phyloP scores from a whole-genome alignment of 2,113 vertebrate species.

The Gavia stellata region DNA sequence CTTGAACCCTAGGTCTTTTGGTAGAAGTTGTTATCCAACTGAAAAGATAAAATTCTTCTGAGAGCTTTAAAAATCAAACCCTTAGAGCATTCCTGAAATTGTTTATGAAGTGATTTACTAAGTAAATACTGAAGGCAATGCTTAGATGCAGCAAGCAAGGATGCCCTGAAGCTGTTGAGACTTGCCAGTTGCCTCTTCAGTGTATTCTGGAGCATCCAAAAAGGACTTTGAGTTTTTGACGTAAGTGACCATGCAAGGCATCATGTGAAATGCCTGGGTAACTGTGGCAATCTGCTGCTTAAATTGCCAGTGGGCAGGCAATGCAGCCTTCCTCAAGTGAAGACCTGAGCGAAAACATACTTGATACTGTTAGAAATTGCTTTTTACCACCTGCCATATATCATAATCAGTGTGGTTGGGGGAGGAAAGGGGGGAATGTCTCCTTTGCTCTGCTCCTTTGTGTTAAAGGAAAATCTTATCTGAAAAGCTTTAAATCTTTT shows the following conservation, averaged over 20 bases:
- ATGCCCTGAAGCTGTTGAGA: background rate
- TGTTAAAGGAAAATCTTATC: background rate
- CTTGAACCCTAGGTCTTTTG: background rate
- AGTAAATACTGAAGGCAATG: background rate
- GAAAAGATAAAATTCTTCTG: slow-evolving; percentile 4
- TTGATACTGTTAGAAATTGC: background rate
- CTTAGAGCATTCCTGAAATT: slow-evolving; percentile 23
- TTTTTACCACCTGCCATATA: background rate
- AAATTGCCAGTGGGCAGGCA: background rate
- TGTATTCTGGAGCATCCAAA: background rate
- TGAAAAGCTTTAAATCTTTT: slow-evolving; percentile 24
- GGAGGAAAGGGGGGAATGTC: background rate
- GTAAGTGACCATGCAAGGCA: background rate
- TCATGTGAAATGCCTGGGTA: background rate
- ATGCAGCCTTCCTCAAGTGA: background rate
- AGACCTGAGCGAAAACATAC: background rate
- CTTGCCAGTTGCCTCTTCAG: background rate
- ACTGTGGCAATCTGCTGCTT: slow-evolving; percentile 18
- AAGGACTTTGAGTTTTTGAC: background rate
- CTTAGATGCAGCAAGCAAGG: slow-evolving; percentile 5
- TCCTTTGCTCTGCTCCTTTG: background rate
- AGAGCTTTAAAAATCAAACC: background rate
- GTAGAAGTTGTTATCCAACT: background rate
- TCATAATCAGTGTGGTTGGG: background rate
- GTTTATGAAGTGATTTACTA: background rate